Percentiles rank a stretch among this genome's conserved stretches.
Conservation (phyloP, 2,888 invertebrate species). For the Falcaria lacertinaria region DNA sequence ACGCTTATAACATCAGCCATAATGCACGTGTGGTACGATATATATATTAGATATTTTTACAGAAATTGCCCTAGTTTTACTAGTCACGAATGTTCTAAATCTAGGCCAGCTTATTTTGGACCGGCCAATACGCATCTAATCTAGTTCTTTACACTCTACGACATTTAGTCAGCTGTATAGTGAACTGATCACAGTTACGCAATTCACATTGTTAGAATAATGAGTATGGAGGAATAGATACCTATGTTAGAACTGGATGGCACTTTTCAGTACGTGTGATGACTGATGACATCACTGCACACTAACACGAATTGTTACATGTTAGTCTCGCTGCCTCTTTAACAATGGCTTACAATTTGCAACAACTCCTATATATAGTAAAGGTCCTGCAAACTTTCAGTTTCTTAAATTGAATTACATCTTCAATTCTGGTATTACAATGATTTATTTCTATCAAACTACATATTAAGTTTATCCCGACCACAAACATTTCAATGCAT, state of each 20-base stretch:
- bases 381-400: not conserved
- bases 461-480: not conserved
- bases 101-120: slow-evolving; percentile 36
- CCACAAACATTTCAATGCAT: not conserved
- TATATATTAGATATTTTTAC: slow-evolving; percentile 10
- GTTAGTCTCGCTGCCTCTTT: not conserved
- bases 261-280: not conserved
- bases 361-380: not conserved
- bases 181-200: not conserved
- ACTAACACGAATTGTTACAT: not conserved
- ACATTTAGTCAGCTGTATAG: not conserved
- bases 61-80: slow-evolving; percentile 33
- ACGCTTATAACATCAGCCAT: too few species aligned
- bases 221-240: not conserved
- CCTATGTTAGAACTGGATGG: too few species aligned
- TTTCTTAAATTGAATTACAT: not conserved
- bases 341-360: not conserved
- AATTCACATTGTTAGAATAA: not conserved
- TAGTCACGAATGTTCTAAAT: slow-evolving; percentile 40
- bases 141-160: not conserved
- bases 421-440: not conserved
- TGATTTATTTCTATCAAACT: not conserved
- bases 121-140: not conserved
- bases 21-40: not conserved
- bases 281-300: not conserved